phyloP scores from a whole-genome alignment of 53 echinoderm and acorn worm genomes.

The Astropecten irregularis region DNA sequence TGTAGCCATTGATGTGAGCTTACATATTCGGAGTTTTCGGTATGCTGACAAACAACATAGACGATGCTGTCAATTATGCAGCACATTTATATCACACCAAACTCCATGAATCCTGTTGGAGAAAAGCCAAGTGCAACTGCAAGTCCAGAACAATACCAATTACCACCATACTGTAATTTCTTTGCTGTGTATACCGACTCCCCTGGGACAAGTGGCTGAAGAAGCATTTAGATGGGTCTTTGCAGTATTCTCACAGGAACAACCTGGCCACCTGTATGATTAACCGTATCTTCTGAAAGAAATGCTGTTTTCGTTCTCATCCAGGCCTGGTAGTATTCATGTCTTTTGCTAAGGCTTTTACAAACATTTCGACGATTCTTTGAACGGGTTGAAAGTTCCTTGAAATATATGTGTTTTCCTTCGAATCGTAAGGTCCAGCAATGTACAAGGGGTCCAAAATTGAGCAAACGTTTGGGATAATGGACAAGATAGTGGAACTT shows the following conservation, averaged over 20 bases:
- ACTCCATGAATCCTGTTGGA: constrained; percentile 13
- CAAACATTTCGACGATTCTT: constrained; percentile 23
- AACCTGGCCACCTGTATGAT: not conserved
- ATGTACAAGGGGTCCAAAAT: constrained; percentile 46
- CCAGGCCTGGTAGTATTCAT: constrained; percentile 36
- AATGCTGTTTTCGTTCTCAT: not conserved
- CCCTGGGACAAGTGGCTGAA: not conserved
- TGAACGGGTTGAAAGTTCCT: constrained; percentile 14
- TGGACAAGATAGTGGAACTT: constrained; percentile 58
- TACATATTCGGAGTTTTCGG: too few species aligned
- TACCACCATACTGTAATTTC: not conserved
- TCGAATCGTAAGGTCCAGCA: too few species aligned
- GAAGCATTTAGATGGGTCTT: not conserved
- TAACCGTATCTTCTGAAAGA: not conserved
- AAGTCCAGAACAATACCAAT: constrained; percentile 4
- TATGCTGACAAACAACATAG: not conserved
- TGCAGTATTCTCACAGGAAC: not conserved
- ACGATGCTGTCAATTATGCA: not conserved
- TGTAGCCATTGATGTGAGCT: too few species aligned
- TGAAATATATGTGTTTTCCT: constrained; percentile 36
- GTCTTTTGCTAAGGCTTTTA: constrained; percentile 7
- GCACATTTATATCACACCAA: not conserved
- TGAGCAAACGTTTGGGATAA: constrained; percentile 48
- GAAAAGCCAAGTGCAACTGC: constrained; percentile 12
- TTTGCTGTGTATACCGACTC: constrained; percentile 11